Evolutionary conservation across 1,140 invertebrate genomes (phyloP), one percentile per base, ranked within the genome.

Genomic region (Venturia canescens): DNA sequence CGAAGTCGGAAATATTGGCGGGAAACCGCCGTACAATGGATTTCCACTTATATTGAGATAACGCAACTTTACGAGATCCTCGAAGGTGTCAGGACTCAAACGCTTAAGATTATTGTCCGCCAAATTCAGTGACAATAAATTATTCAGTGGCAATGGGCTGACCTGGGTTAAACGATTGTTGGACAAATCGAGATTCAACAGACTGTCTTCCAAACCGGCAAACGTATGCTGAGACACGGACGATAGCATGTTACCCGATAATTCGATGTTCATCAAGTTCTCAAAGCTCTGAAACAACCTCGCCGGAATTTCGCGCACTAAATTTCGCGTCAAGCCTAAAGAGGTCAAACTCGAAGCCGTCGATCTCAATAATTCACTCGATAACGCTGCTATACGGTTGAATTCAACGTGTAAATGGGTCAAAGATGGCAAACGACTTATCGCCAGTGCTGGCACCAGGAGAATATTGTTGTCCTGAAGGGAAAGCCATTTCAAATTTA

Each of bases 391-490:
- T 7, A 98, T 96, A 82, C 97, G 93, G 89, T 98, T 98, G 87
- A 95, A 98, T 82, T 97, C 96, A 82, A 98, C 88, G 85, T 96
- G 95, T 0, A 98, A 92, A 23, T 94, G 94, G 16, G 93, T 93
- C 3, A 98, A 90, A n/a, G 94, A 94, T 0, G 95, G 95, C 26
- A 98, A 88, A 7, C 95, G 93, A 23, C 94, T 94, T 4, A 98
- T 90, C 11, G 97, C 96, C 21, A 95, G 94, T 1, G 95, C 95
- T 1, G 97, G 97, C 38, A 98, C 95, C 3, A 97, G 89, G 0
- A 98, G 91, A 66, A 98, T 96, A 80, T 97, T 97, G 88, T 98
- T 98, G 87, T 98, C 97, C 86, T 95, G 94, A 3, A 98, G 91
- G n/a, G 96, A 95, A 9, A 98, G 90, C 15, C 94, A 95, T 89